Evolutionary conservation across 2,888 invertebrate genomes (phyloP).

Genomic region (Bellardia pandia): DNA sequence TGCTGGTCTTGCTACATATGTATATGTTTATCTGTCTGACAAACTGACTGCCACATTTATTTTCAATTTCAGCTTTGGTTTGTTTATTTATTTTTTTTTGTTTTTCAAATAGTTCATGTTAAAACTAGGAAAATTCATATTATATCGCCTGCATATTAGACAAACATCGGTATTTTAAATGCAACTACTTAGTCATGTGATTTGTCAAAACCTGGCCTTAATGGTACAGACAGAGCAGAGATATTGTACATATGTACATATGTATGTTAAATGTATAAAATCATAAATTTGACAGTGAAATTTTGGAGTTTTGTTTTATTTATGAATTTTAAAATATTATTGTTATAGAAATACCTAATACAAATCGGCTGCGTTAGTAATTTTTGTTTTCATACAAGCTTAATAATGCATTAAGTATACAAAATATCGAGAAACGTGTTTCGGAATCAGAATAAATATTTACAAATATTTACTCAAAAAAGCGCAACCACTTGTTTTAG

Average conservation of each 20-base stretch:
- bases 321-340: too few relatives aligned
- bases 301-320: not conserved
- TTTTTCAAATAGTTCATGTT: not conserved
- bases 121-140: slow-evolving; percentile 10
- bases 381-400: too few relatives aligned
- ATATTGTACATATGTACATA: not conserved
- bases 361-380: too few relatives aligned
- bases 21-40: slow-evolving; percentile 53
- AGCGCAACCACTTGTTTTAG: too few relatives aligned
- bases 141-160: slow-evolving; percentile 23
- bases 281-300: slow-evolving; percentile 12
- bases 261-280: not conserved
- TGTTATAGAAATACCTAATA: too few relatives aligned
- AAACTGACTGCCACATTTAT: slow-evolving; percentile 65
- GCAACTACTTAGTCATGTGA: slow-evolving; percentile 31
- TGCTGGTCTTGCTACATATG: slow-evolving; percentile 53
- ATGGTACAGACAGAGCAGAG: not conserved
- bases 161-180: slow-evolving; percentile 38
- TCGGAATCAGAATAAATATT: too few relatives aligned
- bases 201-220: slow-evolving; percentile 40
- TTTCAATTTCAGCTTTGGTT: slow-evolving; percentile 42
- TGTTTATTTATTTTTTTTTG: not conserved
- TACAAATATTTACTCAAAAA: too few relatives aligned
- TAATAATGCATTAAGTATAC: too few relatives aligned
- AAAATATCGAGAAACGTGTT: too few relatives aligned